Conservation (phyloP, 2,888 invertebrate species). For the Pyrocoelia pectoralis region DNA sequence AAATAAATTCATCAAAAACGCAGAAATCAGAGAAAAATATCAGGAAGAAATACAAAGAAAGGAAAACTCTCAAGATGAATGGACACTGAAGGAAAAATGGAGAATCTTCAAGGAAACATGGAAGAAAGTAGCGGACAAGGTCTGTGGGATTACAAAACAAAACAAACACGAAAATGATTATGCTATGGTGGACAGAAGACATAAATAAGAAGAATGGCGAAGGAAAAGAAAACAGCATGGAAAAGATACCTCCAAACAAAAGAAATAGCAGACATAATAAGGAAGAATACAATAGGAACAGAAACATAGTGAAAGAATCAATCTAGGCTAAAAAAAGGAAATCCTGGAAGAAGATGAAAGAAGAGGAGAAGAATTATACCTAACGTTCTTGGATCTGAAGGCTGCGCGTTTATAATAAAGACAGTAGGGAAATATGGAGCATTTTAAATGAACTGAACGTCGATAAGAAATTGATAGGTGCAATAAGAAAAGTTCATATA, state of each 20-base stretch:
- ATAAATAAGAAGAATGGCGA: constrained; percentile 4
- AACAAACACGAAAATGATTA: constrained; percentile 12
- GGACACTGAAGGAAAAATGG: constrained; percentile 6
- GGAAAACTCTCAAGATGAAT: constrained; percentile 7
- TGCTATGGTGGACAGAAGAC: constrained; percentile 13
- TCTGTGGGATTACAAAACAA: constrained; percentile 13
- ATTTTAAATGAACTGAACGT: constrained; percentile 10
- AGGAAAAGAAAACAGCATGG: constrained; percentile 19
- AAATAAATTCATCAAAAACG: neutral
- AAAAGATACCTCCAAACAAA: constrained; percentile 11
- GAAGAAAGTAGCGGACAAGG: neutral
- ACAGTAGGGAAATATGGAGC: no score
- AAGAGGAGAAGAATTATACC: constrained; percentile 1
- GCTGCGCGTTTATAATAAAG: no score
- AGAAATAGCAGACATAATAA: neutral
- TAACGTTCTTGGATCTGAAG: no score
- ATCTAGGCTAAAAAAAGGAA: no score
- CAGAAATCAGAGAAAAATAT: constrained; percentile 8
- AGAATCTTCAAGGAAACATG: neutral
- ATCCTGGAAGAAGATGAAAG: constrained; percentile 11
- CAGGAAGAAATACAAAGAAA: constrained; percentile 2
- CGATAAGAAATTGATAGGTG: neutral
- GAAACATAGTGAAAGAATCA: neutral
- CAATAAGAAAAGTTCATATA: no score
- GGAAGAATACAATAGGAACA: neutral